Percentiles rank a stretch among this genome's conserved stretches.
These are phyloP conservation scores for Tethea ocularis DNA, from an alignment of 2,888 invertebrate species.

Conservation along the genomic window DNA sequence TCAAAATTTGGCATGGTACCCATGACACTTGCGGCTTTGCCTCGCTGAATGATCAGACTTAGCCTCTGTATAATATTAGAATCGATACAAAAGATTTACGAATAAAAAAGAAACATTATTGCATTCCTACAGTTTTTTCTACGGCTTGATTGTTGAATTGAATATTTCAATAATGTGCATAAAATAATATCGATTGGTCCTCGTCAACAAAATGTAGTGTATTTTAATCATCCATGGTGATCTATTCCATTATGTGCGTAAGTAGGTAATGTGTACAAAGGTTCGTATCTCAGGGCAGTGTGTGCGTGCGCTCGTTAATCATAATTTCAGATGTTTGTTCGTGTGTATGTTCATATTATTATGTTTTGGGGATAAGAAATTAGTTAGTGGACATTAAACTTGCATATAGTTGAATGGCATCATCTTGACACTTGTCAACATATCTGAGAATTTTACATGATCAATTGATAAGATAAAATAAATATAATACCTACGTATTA, in stretches of 20 bases:
- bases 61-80: no score
- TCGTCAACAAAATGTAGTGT: constrained; percentile 51
- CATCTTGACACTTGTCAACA: constrained; percentile 43
- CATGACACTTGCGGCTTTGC: no score
- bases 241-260: constrained; percentile 69
- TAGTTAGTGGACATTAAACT: constrained; percentile 84
- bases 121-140: no score
- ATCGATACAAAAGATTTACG: no score
- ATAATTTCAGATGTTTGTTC: constrained; percentile 83
- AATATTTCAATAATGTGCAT: neutral
- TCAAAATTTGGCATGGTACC: no score
- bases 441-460: neutral
- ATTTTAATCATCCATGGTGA: constrained; percentile 67
- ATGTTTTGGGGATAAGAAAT: constrained; percentile 85
- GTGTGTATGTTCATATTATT: constrained; percentile 82
- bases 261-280: constrained; percentile 47
- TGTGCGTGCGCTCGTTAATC: constrained; percentile 82
- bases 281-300: constrained; percentile 48
- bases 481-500: neutral
- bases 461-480: neutral
- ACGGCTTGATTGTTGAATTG: neutral
- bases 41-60: no score
- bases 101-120: no score
- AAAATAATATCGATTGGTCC: constrained; percentile 58
- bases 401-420: constrained; percentile 40